Base-by-base conservation (phyloP, 2,797 vertebrate genomes). In the Xenopus petersii region DNA sequence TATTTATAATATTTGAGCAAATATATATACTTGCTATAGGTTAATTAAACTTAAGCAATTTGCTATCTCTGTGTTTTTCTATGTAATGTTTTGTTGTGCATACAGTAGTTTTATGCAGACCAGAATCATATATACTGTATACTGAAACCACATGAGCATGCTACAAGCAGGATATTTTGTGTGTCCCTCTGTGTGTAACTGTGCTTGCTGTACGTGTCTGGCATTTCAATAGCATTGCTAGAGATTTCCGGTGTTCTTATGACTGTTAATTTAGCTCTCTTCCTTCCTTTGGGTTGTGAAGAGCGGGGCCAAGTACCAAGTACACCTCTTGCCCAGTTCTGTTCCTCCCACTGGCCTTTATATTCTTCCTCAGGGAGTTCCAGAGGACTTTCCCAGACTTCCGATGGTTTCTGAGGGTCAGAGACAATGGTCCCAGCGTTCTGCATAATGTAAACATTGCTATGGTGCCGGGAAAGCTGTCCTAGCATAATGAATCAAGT, bases 181-280 rank as follows among this genome's bases (percentile, higher is more conserved):
- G 36, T 42, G 36, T 9, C 8, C 36, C 36, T 6, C 36, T 42
- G 36, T 42, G 36, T 42, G 36, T 42, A 42, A 42, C 36, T 42
- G 36, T 42, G 36, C 36, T 36, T 5, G 26, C 26, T 30, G 47
- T 55, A 15, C 9, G 15, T 68, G 51, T 56, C 51, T 68, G 24
- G 13, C 21, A 24, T 56, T 62, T 12, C n/a, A 42, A 11, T 17
- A 10, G 49, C 68, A 62, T 69, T 61, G 21, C n/a, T 56, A 11
- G 58, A 77, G 60, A 65, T 60, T 78, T 78, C 75, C 75, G 64
- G 75, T 78, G 70, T 73, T 73, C 61, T 63, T 72, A 47, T 56
- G 56, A 64, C 55, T 70, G 75, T 51, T 56, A 49, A 10, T 71
- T 59, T 56, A 59, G 9, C 54, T 33, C 55, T 69, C 71, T 78